These are phyloP conservation scores for Nycteola revayana DNA, from an alignment of 2,888 invertebrate species.

Conservation along the genomic window DNA sequence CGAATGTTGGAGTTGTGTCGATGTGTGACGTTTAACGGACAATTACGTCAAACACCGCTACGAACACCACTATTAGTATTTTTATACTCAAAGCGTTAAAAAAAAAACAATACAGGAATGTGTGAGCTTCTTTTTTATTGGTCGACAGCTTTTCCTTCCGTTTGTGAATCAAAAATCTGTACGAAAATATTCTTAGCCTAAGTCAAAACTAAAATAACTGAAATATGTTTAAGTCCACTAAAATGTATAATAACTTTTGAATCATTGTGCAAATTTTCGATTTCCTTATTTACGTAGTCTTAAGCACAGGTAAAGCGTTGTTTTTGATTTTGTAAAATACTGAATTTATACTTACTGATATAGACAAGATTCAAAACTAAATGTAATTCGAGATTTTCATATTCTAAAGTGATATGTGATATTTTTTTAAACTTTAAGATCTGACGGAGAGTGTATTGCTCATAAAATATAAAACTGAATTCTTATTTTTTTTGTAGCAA, in stretches of 20 bases:
- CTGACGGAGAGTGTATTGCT: too few relatives aligned
- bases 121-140: slow-evolving; percentile 73
- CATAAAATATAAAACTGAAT: too few relatives aligned
- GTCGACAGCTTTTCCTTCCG: slow-evolving; percentile 51
- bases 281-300: slow-evolving; percentile 67
- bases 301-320: slow-evolving; percentile 60
- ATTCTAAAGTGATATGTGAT: slow-evolving; percentile 75
- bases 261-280: slow-evolving; percentile 43
- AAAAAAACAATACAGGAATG: slow-evolving; percentile 73
- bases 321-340: slow-evolving; percentile 70
- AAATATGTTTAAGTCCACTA: slow-evolving; percentile 35
- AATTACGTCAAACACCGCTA: slow-evolving; percentile 37
- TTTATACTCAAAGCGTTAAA: slow-evolving; percentile 63
- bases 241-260: slow-evolving; percentile 46
- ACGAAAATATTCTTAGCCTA: slow-evolving; percentile 29
- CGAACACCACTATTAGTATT: slow-evolving; percentile 59
- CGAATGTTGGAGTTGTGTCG: slow-evolving; percentile 47
- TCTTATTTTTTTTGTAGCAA: too few relatives aligned
- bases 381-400: slow-evolving; percentile 63
- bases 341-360: slow-evolving; percentile 38
- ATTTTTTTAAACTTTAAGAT: slow-evolving; percentile 55
- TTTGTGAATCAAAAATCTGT: slow-evolving; percentile 34
- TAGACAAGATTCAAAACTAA: slow-evolving; percentile 57
- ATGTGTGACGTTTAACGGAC: slow-evolving; percentile 4
- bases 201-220: slow-evolving; percentile 25